phyloP scores from a whole-genome alignment of 1,140 invertebrate species.

The Dryas iulia region DNA sequence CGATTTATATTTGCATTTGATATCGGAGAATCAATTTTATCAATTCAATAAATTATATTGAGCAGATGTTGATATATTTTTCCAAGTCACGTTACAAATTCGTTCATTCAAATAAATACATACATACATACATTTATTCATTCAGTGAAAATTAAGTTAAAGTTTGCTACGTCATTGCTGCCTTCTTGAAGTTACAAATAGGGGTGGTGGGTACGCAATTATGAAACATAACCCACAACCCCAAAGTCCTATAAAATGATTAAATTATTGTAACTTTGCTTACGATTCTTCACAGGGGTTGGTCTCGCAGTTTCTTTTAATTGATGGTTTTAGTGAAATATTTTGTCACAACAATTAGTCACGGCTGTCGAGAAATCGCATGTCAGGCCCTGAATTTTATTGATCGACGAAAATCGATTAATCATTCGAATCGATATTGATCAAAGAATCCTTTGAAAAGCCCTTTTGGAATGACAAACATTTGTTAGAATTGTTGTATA shows the following conservation, averaged over 20 bases:
- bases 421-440: conserved; percentile 56
- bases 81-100: conserved; percentile 51
- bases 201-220: conserved; percentile 36
- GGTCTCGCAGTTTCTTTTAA: conserved; percentile 43
- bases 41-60: conserved; percentile 19
- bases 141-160: conserved; percentile 62
- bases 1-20: conserved; percentile 27
- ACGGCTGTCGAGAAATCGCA: conserved; percentile 64
- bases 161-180: conserved; percentile 63
- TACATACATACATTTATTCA: conserved; percentile 59
- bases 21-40: conserved; percentile 27
- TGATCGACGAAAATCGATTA: conserved; percentile 71
- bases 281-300: conserved; percentile 48
- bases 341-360: conserved; percentile 79
- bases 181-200: conserved; percentile 18
- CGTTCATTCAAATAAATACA: conserved; percentile 47
- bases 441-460: conserved; percentile 69
- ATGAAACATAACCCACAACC: background rate
- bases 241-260: background rate
- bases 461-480: conserved; percentile 63
- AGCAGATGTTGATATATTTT: conserved; percentile 45
- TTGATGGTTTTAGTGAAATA: conserved; percentile 78
- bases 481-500: conserved; percentile 44
- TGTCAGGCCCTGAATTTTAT: conserved; percentile 71
- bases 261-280: conserved; percentile 36